Conservation (phyloP, 2,888 invertebrate genomes). For the Acrobasis suavella region DNA sequence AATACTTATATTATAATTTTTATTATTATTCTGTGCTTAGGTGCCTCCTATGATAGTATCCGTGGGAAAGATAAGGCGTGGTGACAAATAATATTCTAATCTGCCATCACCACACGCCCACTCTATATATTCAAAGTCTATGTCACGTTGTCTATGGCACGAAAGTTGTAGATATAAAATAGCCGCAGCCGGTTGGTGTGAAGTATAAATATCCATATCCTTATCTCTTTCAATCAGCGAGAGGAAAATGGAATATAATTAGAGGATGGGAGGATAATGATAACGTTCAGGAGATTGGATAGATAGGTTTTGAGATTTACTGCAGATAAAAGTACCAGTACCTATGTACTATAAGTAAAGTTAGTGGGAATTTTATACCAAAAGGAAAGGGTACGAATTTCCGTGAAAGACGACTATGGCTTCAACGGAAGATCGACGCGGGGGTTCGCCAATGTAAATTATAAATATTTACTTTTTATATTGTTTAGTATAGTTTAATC, state of each 20-base stretch:
- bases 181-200: conserved; percentile 16
- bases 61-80: neutral
- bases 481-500: too few relatives aligned
- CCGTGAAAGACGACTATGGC: too few relatives aligned
- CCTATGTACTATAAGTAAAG: too few relatives aligned
- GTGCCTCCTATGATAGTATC: too few relatives aligned
- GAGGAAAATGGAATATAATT: conserved; percentile 24
- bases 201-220: conserved; percentile 14
- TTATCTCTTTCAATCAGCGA: conserved; percentile 23
- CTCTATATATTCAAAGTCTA: neutral
- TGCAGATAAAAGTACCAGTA: neutral
- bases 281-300: conserved; percentile 20
- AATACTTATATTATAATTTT: too few relatives aligned
- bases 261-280: conserved; percentile 21
- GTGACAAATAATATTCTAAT: neutral
- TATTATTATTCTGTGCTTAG: too few relatives aligned
- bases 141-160: conserved; percentile 9
- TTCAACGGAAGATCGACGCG: too few relatives aligned
- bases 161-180: conserved; percentile 7
- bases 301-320: conserved; percentile 18
- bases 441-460: too few relatives aligned
- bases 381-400: too few relatives aligned
- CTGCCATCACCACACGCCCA: neutral
- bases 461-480: too few relatives aligned
- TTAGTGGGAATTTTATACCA: too few relatives aligned